Percentiles rank a stretch among this genome's conserved stretches.
phyloP scores from a whole-genome alignment of 1,140 invertebrate species.

The Dendrolimus kikuchii region DNA sequence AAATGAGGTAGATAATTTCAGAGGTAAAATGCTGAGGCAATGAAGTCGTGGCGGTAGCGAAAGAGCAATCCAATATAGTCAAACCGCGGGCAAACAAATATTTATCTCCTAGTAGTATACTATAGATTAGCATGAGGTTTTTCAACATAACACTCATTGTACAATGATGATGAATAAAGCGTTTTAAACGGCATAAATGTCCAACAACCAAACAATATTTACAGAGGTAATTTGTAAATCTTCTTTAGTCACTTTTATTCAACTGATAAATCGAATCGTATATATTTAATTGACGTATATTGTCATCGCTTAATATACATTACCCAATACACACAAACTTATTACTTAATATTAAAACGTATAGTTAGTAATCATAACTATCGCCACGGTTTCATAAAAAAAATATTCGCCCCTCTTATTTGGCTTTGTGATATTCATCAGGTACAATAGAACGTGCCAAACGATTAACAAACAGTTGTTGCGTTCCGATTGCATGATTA shows the following conservation, averaged over 20 bases:
- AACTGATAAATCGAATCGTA: conserved; percentile 35
- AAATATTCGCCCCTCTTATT: conserved; percentile 23
- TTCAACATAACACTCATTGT: too few relatives aligned
- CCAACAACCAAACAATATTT: conserved; percentile 20
- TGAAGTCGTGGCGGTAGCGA: conserved; percentile 35
- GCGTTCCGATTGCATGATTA: too few relatives aligned
- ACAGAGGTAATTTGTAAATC: conserved; percentile 14
- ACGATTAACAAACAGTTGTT: conserved; percentile 13
- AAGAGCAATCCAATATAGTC: conserved; percentile 23
- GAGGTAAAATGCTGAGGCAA: conserved; percentile 11
- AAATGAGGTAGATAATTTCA: conserved; percentile 57
- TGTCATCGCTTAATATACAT: conserved; percentile 44
- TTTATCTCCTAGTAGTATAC: too few relatives aligned
- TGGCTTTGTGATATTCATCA: conserved; percentile 41
- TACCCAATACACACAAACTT: conserved; percentile 9
- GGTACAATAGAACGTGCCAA: conserved; percentile 56
- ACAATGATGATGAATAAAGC: too few relatives aligned
- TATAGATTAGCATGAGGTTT: too few relatives aligned
- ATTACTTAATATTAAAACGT: conserved; percentile 24
- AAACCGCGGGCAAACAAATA: not conserved
- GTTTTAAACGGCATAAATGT: too few relatives aligned
- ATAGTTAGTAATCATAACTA: conserved; percentile 21
- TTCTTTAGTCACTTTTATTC: conserved; percentile 14
- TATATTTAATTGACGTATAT: conserved; percentile 50
- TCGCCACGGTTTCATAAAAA: conserved; percentile 39